Evolutionary conservation across 2,888 invertebrate genomes (phyloP).

Genomic region (Prionchulus punctatus): DNA sequence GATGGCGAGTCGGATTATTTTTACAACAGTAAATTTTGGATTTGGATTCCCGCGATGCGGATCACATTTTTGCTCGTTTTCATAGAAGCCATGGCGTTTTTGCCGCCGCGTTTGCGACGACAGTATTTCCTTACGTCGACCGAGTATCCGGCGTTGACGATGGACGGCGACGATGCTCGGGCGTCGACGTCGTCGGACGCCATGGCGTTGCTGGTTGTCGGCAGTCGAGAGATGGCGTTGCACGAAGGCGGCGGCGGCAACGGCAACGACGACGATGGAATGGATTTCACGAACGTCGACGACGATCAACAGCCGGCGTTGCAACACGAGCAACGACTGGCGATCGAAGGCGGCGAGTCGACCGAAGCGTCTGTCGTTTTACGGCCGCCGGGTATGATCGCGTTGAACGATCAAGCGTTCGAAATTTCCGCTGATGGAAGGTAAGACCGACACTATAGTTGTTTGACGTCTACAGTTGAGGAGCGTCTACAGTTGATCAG

Average conservation of each 20-base stretch:
- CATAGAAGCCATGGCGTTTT: neutral
- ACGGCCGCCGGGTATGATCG: neutral
- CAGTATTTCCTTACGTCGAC: neutral
- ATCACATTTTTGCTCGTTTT: neutral
- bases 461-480: too few species aligned
- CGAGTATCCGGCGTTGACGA: neutral
- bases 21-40: neutral
- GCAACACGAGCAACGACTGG: neutral
- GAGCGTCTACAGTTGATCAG: too few species aligned
- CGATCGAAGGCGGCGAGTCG: neutral
- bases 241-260: neutral
- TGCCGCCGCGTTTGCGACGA: neutral
- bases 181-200: neutral
- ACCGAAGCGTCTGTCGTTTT: neutral
- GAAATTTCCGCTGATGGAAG: too few species aligned
- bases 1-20: neutral
- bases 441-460: too few species aligned
- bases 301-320: neutral
- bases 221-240: neutral
- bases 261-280: neutral
- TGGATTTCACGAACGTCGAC: neutral
- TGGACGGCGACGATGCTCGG: neutral
- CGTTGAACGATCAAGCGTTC: too few species aligned
- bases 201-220: neutral
- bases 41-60: neutral